Percentiles rank a stretch among this genome's conserved stretches.
Evolutionary conservation across 2,797 vertebrate species (phyloP).

Genomic region (Microctenopoma lineatum): DNA sequence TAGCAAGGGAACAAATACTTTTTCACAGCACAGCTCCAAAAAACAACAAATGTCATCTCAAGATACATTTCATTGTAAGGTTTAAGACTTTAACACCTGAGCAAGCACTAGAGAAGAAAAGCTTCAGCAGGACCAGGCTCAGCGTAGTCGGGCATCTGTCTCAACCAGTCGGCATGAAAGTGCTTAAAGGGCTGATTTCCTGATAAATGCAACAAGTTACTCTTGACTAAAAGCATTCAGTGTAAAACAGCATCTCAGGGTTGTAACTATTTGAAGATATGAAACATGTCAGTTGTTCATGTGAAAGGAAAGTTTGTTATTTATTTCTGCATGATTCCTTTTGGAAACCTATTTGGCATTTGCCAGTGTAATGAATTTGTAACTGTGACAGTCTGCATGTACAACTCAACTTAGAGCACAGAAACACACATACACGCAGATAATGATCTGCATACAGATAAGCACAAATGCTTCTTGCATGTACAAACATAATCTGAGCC

Average conservation of each 20-base stretch:
- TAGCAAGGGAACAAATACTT: too few relatives aligned
- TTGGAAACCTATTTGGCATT: slow-evolving; percentile 21
- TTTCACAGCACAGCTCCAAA: too few relatives aligned
- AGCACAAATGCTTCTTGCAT: neutral
- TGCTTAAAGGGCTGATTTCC: too few relatives aligned
- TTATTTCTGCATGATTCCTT: slow-evolving; percentile 11
- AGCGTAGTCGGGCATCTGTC: too few relatives aligned
- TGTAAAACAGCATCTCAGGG: neutral
- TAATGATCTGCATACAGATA: slow-evolving; percentile 1
- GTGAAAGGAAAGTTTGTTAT: slow-evolving; percentile 32
- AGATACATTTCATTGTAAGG: too few relatives aligned
- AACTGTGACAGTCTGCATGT: slow-evolving; percentile 12
- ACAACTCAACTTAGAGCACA: neutral
- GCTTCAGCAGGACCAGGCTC: too few relatives aligned
- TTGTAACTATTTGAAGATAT: neutral
- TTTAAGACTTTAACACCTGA: too few relatives aligned
- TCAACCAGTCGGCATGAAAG: too few relatives aligned
- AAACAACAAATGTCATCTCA: too few relatives aligned
- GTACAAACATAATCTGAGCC: neutral
- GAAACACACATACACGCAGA: neutral
- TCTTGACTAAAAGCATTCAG: neutral
- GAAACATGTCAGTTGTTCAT: neutral
- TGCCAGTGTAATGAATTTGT: slow-evolving; percentile 43
- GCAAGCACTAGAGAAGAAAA: too few relatives aligned
- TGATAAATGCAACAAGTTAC: neutral